phyloP scores from a whole-genome alignment of 2,888 invertebrate species.

The Tenthredo mesomela region DNA sequence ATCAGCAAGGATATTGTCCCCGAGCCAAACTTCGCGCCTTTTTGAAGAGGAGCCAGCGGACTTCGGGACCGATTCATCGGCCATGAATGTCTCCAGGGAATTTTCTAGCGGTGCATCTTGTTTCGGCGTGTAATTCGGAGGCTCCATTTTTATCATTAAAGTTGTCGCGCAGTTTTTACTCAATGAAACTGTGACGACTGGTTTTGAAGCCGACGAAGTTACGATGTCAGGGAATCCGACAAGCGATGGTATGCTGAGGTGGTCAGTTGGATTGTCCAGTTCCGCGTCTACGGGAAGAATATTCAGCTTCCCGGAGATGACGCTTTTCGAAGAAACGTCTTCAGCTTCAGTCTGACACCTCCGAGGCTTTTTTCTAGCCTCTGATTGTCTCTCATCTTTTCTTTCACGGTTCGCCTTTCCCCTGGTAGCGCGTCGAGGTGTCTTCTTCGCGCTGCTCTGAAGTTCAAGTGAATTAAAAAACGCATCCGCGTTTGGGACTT shows the following conservation, averaged over 20 bases:
- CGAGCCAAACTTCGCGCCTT: constrained; percentile 66
- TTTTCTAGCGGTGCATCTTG: constrained; percentile 35
- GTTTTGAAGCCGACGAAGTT: constrained; percentile 61
- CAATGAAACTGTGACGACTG: constrained; percentile 54
- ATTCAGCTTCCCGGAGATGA: constrained; percentile 63
- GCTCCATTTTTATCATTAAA: constrained; percentile 57
- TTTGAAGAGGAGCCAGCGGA: constrained; percentile 56
- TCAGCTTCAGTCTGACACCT: constrained; percentile 62
- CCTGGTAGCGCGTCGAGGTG: constrained; percentile 65
- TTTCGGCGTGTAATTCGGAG: constrained; percentile 37
- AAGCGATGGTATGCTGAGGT: constrained; percentile 73
- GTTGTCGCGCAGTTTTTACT: constrained; percentile 55
- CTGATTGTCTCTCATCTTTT: constrained; percentile 53
- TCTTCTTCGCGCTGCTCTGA: constrained; percentile 86
- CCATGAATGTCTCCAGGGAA: constrained; percentile 47
- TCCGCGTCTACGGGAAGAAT: constrained; percentile 70
- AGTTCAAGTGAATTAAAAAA: constrained; percentile 92
- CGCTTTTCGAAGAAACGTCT: constrained; percentile 41
- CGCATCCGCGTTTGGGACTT: constrained; percentile 87
- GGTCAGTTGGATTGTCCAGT: constrained; percentile 73
- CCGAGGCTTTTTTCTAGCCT: constrained; percentile 61
- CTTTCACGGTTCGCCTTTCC: constrained; percentile 62
- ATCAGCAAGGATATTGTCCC: constrained; percentile 71
- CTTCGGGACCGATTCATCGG: constrained; percentile 57
- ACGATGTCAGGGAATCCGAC: constrained; percentile 76